Conservation (phyloP, 1,140 invertebrate genomes). For the Drosophila lacteicornis region DNA sequence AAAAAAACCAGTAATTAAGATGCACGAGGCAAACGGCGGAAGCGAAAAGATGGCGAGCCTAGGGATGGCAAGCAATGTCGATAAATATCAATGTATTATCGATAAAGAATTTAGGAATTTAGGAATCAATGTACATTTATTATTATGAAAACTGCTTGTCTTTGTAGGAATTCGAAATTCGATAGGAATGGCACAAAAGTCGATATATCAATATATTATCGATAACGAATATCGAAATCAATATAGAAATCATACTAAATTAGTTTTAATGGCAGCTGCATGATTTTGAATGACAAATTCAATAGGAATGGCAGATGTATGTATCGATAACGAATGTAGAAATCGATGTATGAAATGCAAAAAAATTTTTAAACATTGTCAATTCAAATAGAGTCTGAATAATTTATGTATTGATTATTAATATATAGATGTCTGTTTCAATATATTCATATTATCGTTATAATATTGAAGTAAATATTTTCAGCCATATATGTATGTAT, state of each 20-base stretch:
- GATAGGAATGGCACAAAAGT: no score
- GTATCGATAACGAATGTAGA: neutral
- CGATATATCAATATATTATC: no score
- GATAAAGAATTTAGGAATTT: neutral
- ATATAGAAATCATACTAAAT: no score
- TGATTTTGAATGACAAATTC: no score
- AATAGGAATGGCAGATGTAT: no score
- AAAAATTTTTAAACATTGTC: no score
- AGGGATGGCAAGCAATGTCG: neutral
- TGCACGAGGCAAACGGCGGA: conserved; percentile 80
- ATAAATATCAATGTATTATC: neutral
- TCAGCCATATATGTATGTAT: no score
- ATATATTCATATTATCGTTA: neutral
- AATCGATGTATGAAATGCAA: neutral
- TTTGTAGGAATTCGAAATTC: no score
- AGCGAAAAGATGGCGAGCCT: conserved; percentile 68
- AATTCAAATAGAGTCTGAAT: no score
- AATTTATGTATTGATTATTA: neutral
- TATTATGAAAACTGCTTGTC: no score
- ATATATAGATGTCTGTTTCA: neutral
- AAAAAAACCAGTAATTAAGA: conserved; percentile 73
- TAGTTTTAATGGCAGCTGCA: no score
- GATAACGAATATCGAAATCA: no score
- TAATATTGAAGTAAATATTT: neutral
- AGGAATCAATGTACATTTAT: neutral